Percentiles rank a stretch among this genome's conserved stretches.
phyloP scores from a whole-genome alignment of 2,888 invertebrate species.

The Cactoblastis cactorum region DNA sequence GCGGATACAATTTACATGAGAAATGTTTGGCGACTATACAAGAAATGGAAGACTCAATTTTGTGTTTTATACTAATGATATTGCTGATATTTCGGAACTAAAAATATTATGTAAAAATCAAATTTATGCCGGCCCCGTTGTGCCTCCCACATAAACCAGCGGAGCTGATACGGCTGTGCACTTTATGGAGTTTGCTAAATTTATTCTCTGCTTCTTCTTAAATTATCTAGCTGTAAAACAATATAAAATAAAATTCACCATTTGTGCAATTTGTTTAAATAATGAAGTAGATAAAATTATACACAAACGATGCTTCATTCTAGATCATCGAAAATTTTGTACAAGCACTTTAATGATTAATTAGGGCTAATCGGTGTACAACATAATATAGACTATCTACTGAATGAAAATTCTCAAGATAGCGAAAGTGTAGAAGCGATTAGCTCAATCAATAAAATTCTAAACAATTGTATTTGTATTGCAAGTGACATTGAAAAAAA shows the following conservation, averaged over 20 bases:
- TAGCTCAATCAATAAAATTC: too few relatives aligned
- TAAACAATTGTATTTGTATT: background rate
- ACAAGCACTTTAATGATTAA: too few relatives aligned
- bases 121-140: background rate
- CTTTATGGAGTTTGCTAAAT: background rate
- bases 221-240: background rate
- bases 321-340: too few relatives aligned
- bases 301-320: too few relatives aligned
- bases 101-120: background rate
- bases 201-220: background rate
- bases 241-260: background rate
- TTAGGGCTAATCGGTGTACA: too few relatives aligned
- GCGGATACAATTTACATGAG: constrained; percentile 9
- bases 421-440: too few relatives aligned
- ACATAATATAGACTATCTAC: too few relatives aligned
- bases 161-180: background rate
- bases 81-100: background rate
- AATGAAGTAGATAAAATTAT: too few relatives aligned
- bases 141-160: background rate
- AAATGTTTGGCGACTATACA: constrained; percentile 3
- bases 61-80: background rate
- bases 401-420: too few relatives aligned
- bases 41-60: background rate
- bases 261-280: background rate
- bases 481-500: background rate